Base-by-base conservation (phyloP, 2,113 vertebrate genomes). In the Ceuthmochares aereus region DNA sequence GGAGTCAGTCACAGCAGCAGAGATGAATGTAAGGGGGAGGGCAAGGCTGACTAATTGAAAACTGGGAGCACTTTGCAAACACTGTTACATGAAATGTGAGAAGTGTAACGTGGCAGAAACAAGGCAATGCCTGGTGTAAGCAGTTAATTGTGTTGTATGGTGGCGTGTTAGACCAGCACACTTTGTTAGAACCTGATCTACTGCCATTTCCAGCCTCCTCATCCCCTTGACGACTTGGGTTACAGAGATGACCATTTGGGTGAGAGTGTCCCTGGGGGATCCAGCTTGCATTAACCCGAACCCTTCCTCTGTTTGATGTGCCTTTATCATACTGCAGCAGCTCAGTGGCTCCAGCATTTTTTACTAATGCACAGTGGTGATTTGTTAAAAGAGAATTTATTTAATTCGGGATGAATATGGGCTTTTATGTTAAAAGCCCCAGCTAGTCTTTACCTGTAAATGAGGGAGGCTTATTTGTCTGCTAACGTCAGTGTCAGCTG, bases 1-100 rank as follows among this genome's bases (percentile, higher is more conserved):
- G 83, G 80, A 91, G 96, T 91, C 94, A 96, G 96, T 95, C 78
- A 95, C 72, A 96, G 90, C 27, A 36, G 97, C 95, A 79, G 96
- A 90, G 97, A 97, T 81, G 82, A 96, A 94, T 59, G 32, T 9
- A 95, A 91, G 94, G 95, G 96, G 95, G 97, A 97, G 97, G 98
- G 96, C 93, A 96, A 95, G 91, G 93, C 97, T 62, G 83, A 75
- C 98, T 99, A 98, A 99, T 98, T 98, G 98, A 98, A 98, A 99
- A 98, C 98, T 97, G 98, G 98, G 97, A 98, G 98, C 98, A 98
- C 98, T 99, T 98, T 98, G 97, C 98, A 99, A 97, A 98, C 98
- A 97, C 93, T 91, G 98, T 99, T 99, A 99, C 97, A 95, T 97
- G 99, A 99, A 99, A 99, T 96, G 98, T 97, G 98, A 99, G 99